Evolutionary conservation across 1,140 invertebrate genomes (phyloP), one percentile per base, ranked within the genome.

Genomic region (Drosophila teissieri): DNA sequence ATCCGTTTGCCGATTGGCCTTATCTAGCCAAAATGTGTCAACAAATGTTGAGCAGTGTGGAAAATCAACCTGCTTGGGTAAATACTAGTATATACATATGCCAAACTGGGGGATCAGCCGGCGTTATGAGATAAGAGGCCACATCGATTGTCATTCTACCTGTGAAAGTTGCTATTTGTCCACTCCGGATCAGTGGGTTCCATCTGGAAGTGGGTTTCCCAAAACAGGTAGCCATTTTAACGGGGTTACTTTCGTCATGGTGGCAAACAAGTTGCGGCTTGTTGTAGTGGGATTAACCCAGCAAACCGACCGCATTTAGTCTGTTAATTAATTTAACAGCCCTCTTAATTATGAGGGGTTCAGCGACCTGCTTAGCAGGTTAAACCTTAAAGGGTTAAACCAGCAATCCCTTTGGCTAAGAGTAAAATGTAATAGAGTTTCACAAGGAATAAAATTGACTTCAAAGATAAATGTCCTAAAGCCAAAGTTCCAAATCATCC

Each of bases 241-340:
- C n/a, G 54, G 12, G 11, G 39, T 19, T 3, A 14, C 7, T 36
- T 24, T 3, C 14, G 19, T 8, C 15, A 27, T 14, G 6, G 15
- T 4, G 11, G 2, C 31, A 46, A 54, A 81, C 79, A 67, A 60
- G 80, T 62, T 49, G 44, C 37, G 44, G 58, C 79, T 57, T 82
- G 74, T 64, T 44, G 17, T 36, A 5, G 48, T 27, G 22, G 53
- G 39, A 19, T 56, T 55, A 24, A 36, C 19, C n/a, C 27, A 17
- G 2, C 7, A 24, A 44, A 3, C 15, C n/a, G 2, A 44, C 14
- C 11, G 10, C 36, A 27, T 11, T 36, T 40, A 49, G 46, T 37
- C 34, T 44, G 45, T 37, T 69, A 37, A 69, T 69, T 45, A 58
- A 46, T 45, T 64, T 46, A 60, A 64, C 62, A 46, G 31, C 31